A percentile compares a stretch with the other conserved stretches of the same genome.
phyloP scores from a whole-genome alignment of 1,140 invertebrate species.

The Dermatophagoides farinae region DNA sequence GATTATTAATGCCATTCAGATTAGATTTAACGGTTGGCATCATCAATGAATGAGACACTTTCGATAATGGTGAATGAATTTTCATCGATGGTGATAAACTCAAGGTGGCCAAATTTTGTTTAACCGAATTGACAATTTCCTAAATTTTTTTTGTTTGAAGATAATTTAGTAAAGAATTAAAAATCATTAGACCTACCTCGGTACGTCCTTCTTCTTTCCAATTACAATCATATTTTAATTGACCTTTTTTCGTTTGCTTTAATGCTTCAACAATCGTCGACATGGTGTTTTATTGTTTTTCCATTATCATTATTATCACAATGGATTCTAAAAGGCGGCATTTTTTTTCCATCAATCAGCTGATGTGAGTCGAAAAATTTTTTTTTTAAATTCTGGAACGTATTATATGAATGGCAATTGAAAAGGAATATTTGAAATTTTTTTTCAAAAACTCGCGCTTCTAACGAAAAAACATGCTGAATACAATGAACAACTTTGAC shows the following conservation, averaged over 20 bases:
- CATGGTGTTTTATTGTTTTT: not conserved
- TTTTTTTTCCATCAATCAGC: too few species aligned
- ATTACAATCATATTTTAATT: slow-evolving; percentile 14
- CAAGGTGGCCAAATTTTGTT: not conserved
- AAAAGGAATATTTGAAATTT: not conserved
- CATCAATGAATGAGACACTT: too few species aligned
- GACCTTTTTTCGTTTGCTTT: slow-evolving; percentile 13
- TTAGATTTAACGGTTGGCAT: too few species aligned
- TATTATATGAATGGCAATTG: too few species aligned
- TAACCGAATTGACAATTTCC: slow-evolving; percentile 12
- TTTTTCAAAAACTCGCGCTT: not conserved
- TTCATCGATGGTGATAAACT: not conserved
- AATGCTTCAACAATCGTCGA: not conserved
- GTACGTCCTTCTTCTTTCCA: slow-evolving; percentile 16
- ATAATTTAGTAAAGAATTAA: not conserved
- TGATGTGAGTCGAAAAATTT: too few species aligned
- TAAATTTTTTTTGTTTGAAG: not conserved
- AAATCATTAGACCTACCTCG: not conserved
- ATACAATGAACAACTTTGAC: too few species aligned
- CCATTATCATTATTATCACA: too few species aligned
- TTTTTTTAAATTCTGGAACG: too few species aligned
- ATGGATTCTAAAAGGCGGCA: too few species aligned
- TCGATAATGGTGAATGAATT: not conserved
- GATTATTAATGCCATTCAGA: too few species aligned
- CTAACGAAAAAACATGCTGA: too few species aligned